Conservation (phyloP, 2,888 invertebrate genomes). For the Periphyllus acericola region DNA sequence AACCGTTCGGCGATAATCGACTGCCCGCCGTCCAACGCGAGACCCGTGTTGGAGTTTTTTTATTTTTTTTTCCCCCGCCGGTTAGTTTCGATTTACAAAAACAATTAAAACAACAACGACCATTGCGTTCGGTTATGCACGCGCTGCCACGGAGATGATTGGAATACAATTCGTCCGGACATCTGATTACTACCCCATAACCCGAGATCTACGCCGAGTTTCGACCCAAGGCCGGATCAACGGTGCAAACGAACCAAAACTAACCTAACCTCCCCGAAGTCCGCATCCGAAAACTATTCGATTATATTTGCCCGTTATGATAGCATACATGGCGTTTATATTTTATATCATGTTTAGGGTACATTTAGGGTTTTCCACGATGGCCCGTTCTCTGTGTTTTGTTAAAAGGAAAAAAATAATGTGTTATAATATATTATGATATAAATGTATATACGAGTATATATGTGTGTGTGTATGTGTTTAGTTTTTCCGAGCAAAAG, state of each 20-base stretch:
- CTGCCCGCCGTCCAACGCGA: not conserved
- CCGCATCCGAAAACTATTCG: not conserved
- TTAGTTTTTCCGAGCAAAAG: not conserved
- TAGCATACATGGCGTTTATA: not conserved
- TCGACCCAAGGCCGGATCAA: not conserved
- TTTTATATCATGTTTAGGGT: not conserved
- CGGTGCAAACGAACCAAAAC: not conserved
- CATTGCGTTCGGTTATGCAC: not conserved
- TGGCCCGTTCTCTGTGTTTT: not conserved
- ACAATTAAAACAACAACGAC: not conserved
- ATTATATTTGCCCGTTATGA: not conserved
- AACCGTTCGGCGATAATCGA: constrained; percentile 2
- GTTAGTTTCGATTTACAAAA: not conserved
- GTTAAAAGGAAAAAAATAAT: too few relatives aligned
- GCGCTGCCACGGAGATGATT: not conserved
- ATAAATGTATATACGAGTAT: not conserved
- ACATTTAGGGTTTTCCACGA: not conserved
- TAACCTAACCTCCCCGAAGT: not conserved
- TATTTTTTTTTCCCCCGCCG: too few relatives aligned
- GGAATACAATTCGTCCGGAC: not conserved
- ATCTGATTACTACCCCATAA: not conserved
- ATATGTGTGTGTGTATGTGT: not conserved
- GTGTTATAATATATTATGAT: not conserved
- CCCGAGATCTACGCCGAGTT: not conserved
- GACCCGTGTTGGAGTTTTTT: not conserved